Conservation (phyloP, 2,888 invertebrate species). For the Patella pellucida region DNA sequence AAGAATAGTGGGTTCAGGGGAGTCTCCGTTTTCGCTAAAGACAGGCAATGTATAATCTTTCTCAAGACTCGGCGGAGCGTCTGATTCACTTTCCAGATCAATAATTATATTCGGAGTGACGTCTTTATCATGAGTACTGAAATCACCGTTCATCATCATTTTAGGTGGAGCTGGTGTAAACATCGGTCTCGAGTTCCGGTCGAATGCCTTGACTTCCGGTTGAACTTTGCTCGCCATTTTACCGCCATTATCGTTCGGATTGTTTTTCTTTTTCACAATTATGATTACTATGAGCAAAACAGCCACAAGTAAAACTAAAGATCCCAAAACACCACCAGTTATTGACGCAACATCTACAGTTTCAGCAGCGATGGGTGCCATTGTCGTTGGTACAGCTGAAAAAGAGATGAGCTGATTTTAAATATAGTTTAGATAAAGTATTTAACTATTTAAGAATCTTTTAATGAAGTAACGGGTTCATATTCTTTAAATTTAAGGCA, state of each 20-base stretch:
- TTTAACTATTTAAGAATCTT: too few species aligned
- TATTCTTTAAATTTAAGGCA: too few species aligned
- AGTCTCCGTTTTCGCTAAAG: background rate
- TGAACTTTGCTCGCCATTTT: background rate
- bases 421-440: too few species aligned
- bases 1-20: background rate
- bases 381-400: background rate
- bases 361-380: background rate
- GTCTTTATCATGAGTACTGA: background rate
- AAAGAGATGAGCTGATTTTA: background rate
- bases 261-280: background rate
- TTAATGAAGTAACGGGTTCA: too few species aligned
- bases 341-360: background rate
- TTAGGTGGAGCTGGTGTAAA: slow-evolving; percentile 29
- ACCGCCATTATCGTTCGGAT: background rate
- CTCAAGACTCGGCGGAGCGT: background rate
- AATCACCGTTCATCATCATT: background rate
- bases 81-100: background rate
- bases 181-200: slow-evolving; percentile 26
- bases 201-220: background rate
- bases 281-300: background rate
- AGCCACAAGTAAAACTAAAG: background rate
- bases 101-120: background rate
- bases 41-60: background rate
- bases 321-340: background rate